These are phyloP conservation scores for Lepidonotus clava DNA, from an alignment of 2,888 invertebrate species.

Conservation along the genomic window DNA sequence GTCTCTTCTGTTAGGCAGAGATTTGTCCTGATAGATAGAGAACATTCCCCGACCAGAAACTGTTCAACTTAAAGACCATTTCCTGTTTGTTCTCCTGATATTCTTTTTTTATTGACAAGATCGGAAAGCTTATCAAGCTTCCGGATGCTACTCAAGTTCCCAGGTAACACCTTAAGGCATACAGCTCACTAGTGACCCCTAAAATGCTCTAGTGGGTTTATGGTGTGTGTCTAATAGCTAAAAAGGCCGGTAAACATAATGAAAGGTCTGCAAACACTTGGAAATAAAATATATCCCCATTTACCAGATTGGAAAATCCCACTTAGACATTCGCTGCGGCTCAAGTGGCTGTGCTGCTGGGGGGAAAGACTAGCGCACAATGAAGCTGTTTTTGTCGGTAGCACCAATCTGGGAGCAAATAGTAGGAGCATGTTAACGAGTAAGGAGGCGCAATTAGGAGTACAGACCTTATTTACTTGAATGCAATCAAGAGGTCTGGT, in stretches of 20 bases:
- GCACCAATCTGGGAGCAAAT: neutral
- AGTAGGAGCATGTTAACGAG: constrained; percentile 7
- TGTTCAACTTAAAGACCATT: too few relatives aligned
- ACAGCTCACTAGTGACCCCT: too few relatives aligned
- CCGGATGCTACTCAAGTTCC: neutral
- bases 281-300: neutral
- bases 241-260: neutral
- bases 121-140: neutral
- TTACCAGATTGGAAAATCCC: neutral
- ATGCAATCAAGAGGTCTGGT: constrained; percentile 15
- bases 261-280: too few relatives aligned
- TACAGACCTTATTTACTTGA: neutral
- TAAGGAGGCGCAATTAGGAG: neutral
- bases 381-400: neutral
- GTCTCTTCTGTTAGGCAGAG: too few relatives aligned
- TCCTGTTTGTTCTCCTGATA: neutral
- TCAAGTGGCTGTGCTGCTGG: neutral
- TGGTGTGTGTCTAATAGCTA: neutral
- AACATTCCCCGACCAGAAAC: too few relatives aligned
- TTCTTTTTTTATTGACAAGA: neutral
- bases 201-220: neutral
- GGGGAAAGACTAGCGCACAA: neutral
- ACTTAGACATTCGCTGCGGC: neutral
- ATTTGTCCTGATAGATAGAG: too few relatives aligned
- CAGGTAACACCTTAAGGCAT: neutral